These are phyloP conservation scores for Macrotrachela quadricornifera DNA, from an alignment of 1,140 invertebrate genomes.

Conservation along the genomic window DNA sequence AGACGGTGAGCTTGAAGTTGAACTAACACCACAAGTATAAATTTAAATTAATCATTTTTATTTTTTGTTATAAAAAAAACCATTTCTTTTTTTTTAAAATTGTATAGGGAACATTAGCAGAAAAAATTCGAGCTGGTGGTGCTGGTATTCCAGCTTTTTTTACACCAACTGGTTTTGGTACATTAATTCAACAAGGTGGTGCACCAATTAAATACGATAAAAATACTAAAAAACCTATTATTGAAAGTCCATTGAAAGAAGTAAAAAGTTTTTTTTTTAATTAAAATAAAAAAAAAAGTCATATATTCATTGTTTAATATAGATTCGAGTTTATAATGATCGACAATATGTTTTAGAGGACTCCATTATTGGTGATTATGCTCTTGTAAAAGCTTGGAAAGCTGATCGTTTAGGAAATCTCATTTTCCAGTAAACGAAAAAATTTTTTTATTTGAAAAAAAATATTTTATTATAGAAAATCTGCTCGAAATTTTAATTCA, in stretches of 20 bases:
- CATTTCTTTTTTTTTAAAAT: too few relatives aligned
- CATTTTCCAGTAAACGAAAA: slow-evolving; percentile 48
- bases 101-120: slow-evolving; percentile 73
- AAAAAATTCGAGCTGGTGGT: slow-evolving; percentile 72
- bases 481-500: slow-evolving; percentile 79
- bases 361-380: slow-evolving; percentile 83
- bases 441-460: neutral
- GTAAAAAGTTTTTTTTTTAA: slow-evolving; percentile 15
- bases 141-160: slow-evolving; percentile 95
- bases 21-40: slow-evolving; percentile 67
- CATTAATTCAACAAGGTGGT: slow-evolving; percentile 72
- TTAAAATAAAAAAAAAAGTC: neutral
- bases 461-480: slow-evolving; percentile 35
- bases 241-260: slow-evolving; percentile 34
- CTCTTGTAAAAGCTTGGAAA: slow-evolving; percentile 87
- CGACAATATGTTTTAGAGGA: slow-evolving; percentile 74
- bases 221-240: slow-evolving; percentile 27
- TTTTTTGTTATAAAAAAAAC: too few relatives aligned
- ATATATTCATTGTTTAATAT: slow-evolving; percentile 11
- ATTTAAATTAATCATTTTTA: too few relatives aligned
- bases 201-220: slow-evolving; percentile 66
- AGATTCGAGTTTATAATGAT: slow-evolving; percentile 54
- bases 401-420: slow-evolving; percentile 79
- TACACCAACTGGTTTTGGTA: slow-evolving; percentile 86
- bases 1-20: slow-evolving; percentile 73